Evolutionary conservation across 2,797 vertebrate genomes (phyloP).

Genomic region (Takifugu ocellatus): DNA sequence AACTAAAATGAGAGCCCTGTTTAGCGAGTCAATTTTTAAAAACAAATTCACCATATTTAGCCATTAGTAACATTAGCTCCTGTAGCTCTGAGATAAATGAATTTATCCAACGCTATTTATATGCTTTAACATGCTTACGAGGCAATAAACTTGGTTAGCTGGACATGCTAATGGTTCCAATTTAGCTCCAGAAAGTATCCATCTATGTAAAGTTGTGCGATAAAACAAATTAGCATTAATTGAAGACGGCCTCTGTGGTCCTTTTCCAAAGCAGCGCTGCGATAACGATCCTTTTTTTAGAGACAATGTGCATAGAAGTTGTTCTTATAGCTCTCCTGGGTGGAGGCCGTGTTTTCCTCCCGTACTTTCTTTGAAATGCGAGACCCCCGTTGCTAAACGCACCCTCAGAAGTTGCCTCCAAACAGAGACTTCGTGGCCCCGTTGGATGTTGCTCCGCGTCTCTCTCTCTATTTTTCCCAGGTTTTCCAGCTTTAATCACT

Average conservation of each 20-base stretch:
- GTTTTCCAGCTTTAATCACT: slow-evolving; percentile 25
- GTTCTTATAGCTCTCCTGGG: slow-evolving; percentile 35
- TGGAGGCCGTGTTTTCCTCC: slow-evolving; percentile 32
- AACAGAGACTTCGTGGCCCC: slow-evolving; percentile 17
- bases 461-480: slow-evolving; percentile 14
- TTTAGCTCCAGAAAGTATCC: no score
- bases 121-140: no score
- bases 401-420: slow-evolving; percentile 44
- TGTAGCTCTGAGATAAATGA: no score
- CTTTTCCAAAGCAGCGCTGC: slow-evolving; percentile 5
- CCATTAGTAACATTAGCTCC: no score
- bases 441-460: slow-evolving; percentile 43
- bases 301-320: slow-evolving; percentile 45
- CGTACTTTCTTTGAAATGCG: slow-evolving; percentile 12
- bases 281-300: slow-evolving; percentile 27
- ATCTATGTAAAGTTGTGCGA: no score
- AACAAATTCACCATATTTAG: no score
- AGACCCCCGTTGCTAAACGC: slow-evolving; percentile 13
- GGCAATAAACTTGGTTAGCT: no score
- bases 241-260: no score
- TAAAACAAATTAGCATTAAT: slow-evolving; percentile 15
- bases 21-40: no score
- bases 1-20: no score
- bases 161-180: no score
- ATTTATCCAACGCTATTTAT: no score